Percentiles rank a stretch among this genome's conserved stretches.
phyloP scores from a whole-genome alignment of 2,888 invertebrate species.

The Tetramorium bicarinatum region DNA sequence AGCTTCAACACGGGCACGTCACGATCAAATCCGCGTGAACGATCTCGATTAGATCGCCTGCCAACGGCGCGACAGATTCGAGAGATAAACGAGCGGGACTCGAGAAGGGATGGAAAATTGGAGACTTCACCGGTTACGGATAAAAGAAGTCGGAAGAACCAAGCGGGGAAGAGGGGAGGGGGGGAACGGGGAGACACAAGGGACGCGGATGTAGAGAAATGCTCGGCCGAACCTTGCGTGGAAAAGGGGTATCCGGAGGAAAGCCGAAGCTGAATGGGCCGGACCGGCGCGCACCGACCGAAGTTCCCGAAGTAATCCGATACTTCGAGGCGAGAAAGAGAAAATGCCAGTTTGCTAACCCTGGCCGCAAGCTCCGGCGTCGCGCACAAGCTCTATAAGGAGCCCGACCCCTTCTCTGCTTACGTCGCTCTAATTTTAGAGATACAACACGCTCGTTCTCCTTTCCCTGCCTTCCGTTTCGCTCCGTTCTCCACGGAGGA shows the following conservation, averaged over 20 bases:
- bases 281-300: slow-evolving; percentile 69
- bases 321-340: slow-evolving; percentile 76
- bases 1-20: not conserved
- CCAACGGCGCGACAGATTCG: not conserved
- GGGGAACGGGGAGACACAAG: not conserved
- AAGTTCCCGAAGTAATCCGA: slow-evolving; percentile 78
- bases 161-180: not conserved
- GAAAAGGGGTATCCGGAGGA: slow-evolving; percentile 67
- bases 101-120: slow-evolving; percentile 5
- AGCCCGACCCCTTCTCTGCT: slow-evolving; percentile 81
- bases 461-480: slow-evolving; percentile 22
- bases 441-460: slow-evolving; percentile 67
- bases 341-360: slow-evolving; percentile 81
- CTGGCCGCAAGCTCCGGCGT: slow-evolving; percentile 81
- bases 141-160: slow-evolving; percentile 10
- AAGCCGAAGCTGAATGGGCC: slow-evolving; percentile 73
- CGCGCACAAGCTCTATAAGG: slow-evolving; percentile 83
- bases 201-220: slow-evolving; percentile 41
- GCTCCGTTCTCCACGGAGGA: not conserved
- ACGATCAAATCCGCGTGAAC: not conserved
- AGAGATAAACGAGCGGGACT: not conserved
- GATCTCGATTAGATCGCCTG: slow-evolving; percentile 5
- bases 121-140: not conserved
- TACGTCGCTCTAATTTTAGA: slow-evolving; percentile 84
- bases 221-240: slow-evolving; percentile 67